Percentiles rank a stretch among this genome's conserved stretches.
phyloP scores from a whole-genome alignment of 2,888 invertebrate genomes.

The Ochropleura plecta region DNA sequence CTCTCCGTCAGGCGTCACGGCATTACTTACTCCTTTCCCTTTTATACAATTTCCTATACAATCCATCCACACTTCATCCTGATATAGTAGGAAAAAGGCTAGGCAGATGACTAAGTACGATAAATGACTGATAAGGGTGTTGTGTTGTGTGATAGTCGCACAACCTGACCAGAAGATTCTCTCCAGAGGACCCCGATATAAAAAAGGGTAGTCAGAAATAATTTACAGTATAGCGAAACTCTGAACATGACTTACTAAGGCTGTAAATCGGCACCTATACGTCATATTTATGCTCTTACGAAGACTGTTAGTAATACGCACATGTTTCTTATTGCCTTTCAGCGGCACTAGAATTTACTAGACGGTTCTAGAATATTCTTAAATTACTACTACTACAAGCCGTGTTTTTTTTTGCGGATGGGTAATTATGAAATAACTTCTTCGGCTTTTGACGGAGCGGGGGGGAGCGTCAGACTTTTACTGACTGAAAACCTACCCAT shows the following conservation, averaged over 20 bases:
- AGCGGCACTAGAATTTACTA: not conserved
- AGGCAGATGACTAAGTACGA: not conserved
- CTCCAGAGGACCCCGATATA: not conserved
- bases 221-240: slow-evolving; percentile 1
- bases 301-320: not conserved
- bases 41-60: too few species aligned
- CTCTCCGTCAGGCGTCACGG: too few species aligned
- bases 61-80: too few species aligned
- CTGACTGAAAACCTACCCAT: too few species aligned
- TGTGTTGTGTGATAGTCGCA: not conserved
- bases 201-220: not conserved
- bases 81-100: not conserved
- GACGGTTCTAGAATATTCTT: not conserved
- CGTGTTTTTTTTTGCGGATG: too few species aligned
- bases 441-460: too few species aligned
- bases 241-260: not conserved
- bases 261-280: slow-evolving; percentile 1
- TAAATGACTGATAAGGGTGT: not conserved
- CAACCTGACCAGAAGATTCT: not conserved
- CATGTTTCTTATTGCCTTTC: slow-evolving; percentile 8
- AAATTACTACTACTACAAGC: too few species aligned
- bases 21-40: too few species aligned
- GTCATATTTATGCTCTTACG: slow-evolving; percentile 3
- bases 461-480: too few species aligned
- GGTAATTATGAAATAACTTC: too few species aligned